Evolutionary conservation across 1,140 invertebrate species (phyloP).

Genomic region (Drosophila melanica): DNA sequence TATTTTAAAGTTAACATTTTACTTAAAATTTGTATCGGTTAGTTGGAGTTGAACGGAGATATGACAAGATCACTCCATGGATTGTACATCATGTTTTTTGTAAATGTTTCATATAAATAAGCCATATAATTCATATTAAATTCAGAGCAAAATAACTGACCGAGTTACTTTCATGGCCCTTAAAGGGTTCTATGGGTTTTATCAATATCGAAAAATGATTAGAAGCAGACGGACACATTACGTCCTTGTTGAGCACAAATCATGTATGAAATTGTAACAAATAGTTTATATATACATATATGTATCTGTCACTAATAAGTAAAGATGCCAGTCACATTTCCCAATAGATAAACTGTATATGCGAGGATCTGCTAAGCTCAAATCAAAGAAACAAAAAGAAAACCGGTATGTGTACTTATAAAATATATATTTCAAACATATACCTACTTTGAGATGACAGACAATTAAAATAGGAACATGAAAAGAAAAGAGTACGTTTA

Average conservation of each 20-base stretch:
- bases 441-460: too few species aligned
- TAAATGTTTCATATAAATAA: constrained; percentile 51
- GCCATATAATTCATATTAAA: constrained; percentile 49
- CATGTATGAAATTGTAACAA: constrained; percentile 50
- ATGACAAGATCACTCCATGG: constrained; percentile 29
- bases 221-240: constrained; percentile 18
- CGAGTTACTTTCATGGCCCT: constrained; percentile 20
- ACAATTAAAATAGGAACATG: neutral
- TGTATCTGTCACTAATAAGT: constrained; percentile 44
- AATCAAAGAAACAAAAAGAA: too few species aligned
- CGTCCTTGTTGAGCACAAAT: constrained; percentile 45
- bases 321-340: constrained; percentile 27
- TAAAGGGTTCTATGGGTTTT: constrained; percentile 18
- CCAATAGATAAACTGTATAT: constrained; percentile 24
- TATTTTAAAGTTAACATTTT: constrained; percentile 31
- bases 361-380: neutral
- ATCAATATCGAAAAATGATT: constrained; percentile 7
- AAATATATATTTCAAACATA: too few species aligned
- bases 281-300: constrained; percentile 35
- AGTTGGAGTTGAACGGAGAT: constrained; percentile 39
- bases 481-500: neutral
- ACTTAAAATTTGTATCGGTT: constrained; percentile 33
- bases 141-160: constrained; percentile 36
- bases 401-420: too few species aligned
- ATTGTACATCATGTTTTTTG: constrained; percentile 48